phyloP scores from a whole-genome alignment of 1,140 invertebrate species.

The Spodoptera frugiperda region DNA sequence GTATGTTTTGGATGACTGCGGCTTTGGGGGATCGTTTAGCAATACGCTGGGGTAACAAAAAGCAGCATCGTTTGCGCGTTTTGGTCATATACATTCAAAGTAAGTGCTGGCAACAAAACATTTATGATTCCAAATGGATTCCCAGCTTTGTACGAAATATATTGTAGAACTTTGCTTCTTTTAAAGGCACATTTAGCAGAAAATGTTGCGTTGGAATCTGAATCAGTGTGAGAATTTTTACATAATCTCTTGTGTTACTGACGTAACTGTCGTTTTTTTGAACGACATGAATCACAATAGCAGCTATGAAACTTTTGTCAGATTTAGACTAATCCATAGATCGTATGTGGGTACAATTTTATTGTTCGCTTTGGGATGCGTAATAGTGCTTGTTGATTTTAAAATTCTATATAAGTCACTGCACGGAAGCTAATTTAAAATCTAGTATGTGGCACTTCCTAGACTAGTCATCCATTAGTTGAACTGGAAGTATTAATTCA shows the following conservation, averaged over 20 bases:
- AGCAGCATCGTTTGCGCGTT: slow-evolving; percentile 29
- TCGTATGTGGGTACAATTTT: too few species aligned
- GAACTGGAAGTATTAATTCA: too few species aligned
- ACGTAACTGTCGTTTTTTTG: too few species aligned
- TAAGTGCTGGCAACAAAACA: slow-evolving; percentile 37
- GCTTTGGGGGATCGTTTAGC: slow-evolving; percentile 40
- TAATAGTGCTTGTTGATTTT: too few species aligned
- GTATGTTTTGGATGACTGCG: slow-evolving; percentile 41
- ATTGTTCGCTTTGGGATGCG: too few species aligned
- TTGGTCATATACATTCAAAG: slow-evolving; percentile 41
- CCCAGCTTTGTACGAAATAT: slow-evolving; percentile 9
- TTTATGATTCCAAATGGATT: slow-evolving; percentile 35
- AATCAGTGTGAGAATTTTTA: not conserved
- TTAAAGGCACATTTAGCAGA: not conserved
- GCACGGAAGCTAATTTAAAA: too few species aligned
- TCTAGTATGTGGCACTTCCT: too few species aligned
- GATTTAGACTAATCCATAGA: too few species aligned
- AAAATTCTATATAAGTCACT: too few species aligned
- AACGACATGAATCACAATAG: too few species aligned
- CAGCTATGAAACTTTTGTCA: too few species aligned
- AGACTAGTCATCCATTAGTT: too few species aligned
- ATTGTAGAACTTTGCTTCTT: slow-evolving; percentile 1
- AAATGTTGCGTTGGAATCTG: not conserved
- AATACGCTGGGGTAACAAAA: slow-evolving; percentile 34
- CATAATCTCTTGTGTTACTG: not conserved